phyloP scores from a whole-genome alignment of 2,113 vertebrate species.

The Puffinus mauretanicus region DNA sequence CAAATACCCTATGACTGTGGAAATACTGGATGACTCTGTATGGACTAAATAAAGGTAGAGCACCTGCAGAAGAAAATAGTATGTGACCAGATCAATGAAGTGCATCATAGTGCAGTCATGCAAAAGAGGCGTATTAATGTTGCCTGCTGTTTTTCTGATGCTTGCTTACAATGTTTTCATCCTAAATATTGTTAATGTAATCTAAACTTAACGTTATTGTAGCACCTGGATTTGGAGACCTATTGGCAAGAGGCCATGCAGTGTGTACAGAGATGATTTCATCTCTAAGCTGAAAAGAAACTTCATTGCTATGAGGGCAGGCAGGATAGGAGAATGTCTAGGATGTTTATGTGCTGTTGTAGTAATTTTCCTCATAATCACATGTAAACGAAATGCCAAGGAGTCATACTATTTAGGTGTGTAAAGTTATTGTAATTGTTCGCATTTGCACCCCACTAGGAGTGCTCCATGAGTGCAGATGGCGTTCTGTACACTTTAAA shows the following conservation, averaged over 20 bases:
- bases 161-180: background rate
- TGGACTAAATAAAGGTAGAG: background rate
- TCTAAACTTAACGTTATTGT: background rate
- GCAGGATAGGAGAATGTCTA: background rate
- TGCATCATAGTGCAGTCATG: background rate
- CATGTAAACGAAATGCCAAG: background rate
- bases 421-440: background rate
- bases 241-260: background rate
- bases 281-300: background rate
- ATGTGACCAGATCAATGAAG: background rate
- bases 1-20: background rate
- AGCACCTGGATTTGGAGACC: background rate
- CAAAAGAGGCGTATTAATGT: background rate
- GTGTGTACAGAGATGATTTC: background rate
- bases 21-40: background rate
- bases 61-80: background rate
- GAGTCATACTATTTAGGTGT: background rate
- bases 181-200: background rate
- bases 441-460: accelerated
- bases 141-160: background rate
- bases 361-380: background rate
- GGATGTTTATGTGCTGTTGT: background rate
- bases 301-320: background rate
- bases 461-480: background rate
- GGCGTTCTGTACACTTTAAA: background rate